A percentile compares a stretch with the other conserved stretches of the same genome.
These are phyloP conservation scores for Scartelaos histophorus DNA, from an alignment of 2,113 vertebrate species.

Conservation along the genomic window DNA sequence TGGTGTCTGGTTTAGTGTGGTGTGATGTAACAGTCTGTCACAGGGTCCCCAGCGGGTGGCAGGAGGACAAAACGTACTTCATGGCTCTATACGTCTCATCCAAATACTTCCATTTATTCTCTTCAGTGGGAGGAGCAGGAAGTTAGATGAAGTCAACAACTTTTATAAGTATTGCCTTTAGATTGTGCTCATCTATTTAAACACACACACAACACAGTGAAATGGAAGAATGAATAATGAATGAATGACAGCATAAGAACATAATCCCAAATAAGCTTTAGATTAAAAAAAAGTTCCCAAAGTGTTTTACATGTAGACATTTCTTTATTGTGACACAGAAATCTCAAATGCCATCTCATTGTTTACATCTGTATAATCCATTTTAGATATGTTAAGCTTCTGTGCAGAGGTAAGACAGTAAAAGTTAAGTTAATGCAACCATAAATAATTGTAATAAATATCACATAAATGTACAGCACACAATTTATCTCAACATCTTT, in stretches of 20 bases:
- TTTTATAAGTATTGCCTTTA: neutral
- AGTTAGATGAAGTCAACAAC: neutral
- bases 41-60: slow-evolving; percentile 14
- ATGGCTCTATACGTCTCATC: slow-evolving; percentile 7
- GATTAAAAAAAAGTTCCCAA: neutral
- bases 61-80: slow-evolving; percentile 14
- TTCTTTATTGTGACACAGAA: slow-evolving; percentile 81
- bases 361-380: slow-evolving; percentile 81
- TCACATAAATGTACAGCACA: slow-evolving; percentile 91
- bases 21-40: slow-evolving; percentile 37
- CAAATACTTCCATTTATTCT: neutral
- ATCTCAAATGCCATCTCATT: slow-evolving; percentile 74
- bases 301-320: slow-evolving; percentile 76
- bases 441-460: slow-evolving; percentile 99
- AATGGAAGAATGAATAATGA: neutral
- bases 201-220: no score
- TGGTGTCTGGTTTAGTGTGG: slow-evolving; percentile 45
- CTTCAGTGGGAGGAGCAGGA: neutral
- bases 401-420: slow-evolving; percentile 84
- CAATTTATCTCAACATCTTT: slow-evolving; percentile 75
- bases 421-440: slow-evolving; percentile 91
- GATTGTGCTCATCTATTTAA: neutral
- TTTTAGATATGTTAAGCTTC: slow-evolving; percentile 86
- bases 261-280: no score
- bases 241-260: neutral